Evolutionary conservation across 2,888 invertebrate species (phyloP), one percentile per base, ranked within the genome.

Genomic region (Caenorhabditis virilis): DNA sequence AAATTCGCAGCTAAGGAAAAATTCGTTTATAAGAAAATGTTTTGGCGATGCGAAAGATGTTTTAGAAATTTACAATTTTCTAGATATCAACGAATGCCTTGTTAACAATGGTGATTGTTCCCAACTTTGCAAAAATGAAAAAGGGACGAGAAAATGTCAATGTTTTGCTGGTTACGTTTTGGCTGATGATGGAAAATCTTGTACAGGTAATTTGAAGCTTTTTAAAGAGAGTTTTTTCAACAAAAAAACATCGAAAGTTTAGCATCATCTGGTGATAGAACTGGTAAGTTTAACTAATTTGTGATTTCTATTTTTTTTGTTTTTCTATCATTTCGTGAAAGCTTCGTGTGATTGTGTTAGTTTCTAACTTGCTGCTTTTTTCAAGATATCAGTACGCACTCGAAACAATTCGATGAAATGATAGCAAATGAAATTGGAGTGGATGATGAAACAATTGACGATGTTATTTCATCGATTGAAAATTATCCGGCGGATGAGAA

Each of bases 101-200:
- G 49, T 66, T 9, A 74, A 71, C 49, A 78, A 78, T 47, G 78
- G 77, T 30, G 77, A 75, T 6, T 84, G 84, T 55, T 65, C 75
- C 45, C 84, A 84, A 45, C 88, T 89, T 48, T 93, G 93, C 83
- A 88, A 89, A 48, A 91, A 91, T 77, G 89, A 90, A 85, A 89
- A 90, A 78, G 91, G 91, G 26, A 90, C 90, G 0, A 91, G 89
- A 85, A 89, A 89, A 80, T 93, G 92, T 50, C 68, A 73, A 42
- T 84, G 84, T 54, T 78, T 79, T 39, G 69, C 74, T 4, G 84
- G 84, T 15, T 84, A 78, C 67, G 63, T 70, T 20, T 72, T 84
- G 22, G 74, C 73, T 4, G 58, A 69, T n/a, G 84, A 84, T 68
- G 74, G 74, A 7, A 80, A 76, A 57, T 75, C 74, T 5, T 84